Conservation (phyloP, 2,888 invertebrate species). For the Lepidocyrtoides sp. region DNA sequence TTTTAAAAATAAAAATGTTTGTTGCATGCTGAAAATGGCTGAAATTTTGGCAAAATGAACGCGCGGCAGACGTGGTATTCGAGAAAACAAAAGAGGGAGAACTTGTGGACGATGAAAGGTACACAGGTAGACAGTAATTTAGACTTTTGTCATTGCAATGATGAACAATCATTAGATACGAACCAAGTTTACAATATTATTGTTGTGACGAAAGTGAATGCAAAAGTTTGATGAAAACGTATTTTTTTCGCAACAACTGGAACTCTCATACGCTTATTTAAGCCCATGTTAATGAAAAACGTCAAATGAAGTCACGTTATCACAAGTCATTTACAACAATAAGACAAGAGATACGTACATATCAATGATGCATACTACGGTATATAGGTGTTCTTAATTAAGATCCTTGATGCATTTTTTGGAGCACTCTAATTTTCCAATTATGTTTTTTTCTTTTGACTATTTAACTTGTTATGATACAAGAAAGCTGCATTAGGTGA, state of each 20-base stretch:
- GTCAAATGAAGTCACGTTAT: no score
- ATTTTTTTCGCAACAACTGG: background rate
- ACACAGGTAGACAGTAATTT: background rate
- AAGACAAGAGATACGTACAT: no score
- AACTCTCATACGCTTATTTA: background rate
- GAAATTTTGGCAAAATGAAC: background rate
- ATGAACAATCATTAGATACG: background rate
- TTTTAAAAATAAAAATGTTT: background rate
- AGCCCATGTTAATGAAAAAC: no score
- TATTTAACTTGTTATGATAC: no score
- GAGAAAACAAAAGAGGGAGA: background rate
- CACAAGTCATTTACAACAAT: background rate
- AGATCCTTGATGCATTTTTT: background rate
- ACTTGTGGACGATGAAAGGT: background rate
- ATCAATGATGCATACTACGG: background rate
- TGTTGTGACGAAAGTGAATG: no score
- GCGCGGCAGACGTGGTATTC: background rate
- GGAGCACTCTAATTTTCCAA: background rate
- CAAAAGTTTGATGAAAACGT: no score
- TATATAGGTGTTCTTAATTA: background rate
- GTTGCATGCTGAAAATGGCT: background rate
- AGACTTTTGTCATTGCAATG: background rate
- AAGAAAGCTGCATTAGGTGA: no score
- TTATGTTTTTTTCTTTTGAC: no score
- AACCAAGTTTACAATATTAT: background rate